Evolutionary conservation across 2,797 vertebrate genomes (phyloP).

Genomic region (Cygnus olor): DNA sequence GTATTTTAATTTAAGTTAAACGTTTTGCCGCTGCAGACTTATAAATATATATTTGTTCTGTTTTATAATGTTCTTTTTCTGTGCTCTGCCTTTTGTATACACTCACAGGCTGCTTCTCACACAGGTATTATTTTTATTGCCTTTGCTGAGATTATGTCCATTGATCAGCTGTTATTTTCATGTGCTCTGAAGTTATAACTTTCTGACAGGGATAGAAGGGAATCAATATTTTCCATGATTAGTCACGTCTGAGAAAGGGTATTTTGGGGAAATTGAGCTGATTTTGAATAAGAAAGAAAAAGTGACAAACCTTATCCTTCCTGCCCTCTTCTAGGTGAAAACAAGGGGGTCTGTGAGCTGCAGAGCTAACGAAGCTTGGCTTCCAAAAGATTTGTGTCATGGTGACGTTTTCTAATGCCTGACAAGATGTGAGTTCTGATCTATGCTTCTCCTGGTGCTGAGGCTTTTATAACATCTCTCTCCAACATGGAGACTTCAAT

Average conservation of each 20-base stretch:
- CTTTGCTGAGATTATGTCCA: slow-evolving; percentile 23
- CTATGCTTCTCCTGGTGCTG: background rate
- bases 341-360: background rate
- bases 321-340: background rate
- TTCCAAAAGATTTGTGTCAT: slow-evolving; percentile 1
- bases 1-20: slow-evolving; percentile 11
- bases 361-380: background rate
- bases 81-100: background rate
- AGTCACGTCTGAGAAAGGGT: background rate
- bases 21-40: slow-evolving; percentile 4
- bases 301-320: background rate
- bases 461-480: background rate
- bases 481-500: background rate
- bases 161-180: slow-evolving; percentile 17
- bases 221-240: slow-evolving; percentile 13
- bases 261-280: background rate
- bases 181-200: background rate
- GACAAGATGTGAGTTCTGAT: background rate
- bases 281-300: slow-evolving; percentile 7
- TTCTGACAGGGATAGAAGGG: background rate
- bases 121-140: slow-evolving; percentile 2
- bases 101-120: background rate
- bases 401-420: background rate
- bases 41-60: slow-evolving; percentile 1
- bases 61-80: background rate